Percentiles rank a stretch among this genome's conserved stretches.
Conservation (phyloP, 2,113 vertebrate genomes). For the Motacilla alba region DNA sequence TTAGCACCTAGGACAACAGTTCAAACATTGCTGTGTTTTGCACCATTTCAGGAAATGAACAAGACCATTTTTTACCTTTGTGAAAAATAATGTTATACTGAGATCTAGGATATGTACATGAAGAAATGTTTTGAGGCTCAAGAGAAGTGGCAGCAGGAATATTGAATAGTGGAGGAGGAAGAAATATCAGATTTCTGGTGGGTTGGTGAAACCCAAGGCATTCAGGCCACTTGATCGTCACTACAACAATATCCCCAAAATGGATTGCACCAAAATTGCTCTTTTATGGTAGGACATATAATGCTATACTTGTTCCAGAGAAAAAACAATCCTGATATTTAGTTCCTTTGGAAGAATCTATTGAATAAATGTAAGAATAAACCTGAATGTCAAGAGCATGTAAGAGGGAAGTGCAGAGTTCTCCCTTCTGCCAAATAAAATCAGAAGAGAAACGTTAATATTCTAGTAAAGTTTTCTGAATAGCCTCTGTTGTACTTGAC, state of each 20-base stretch:
- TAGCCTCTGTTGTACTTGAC: not conserved
- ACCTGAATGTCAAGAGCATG: not conserved
- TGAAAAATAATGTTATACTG: not conserved
- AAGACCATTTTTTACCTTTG: not conserved
- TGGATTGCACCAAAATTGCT: not conserved
- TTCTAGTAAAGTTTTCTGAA: not conserved
- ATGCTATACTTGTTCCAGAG: not conserved
- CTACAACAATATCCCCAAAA: not conserved
- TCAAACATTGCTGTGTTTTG: not conserved
- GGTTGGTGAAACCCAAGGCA: not conserved
- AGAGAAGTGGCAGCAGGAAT: not conserved
- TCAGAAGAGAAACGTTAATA: not conserved
- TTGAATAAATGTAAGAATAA: not conserved
- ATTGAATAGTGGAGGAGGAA: not conserved
- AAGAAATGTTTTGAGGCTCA: not conserved
- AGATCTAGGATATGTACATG: not conserved
- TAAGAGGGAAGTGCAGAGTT: not conserved
- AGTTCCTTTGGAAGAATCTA: not conserved
- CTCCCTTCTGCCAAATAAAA: not conserved
- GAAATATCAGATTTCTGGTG: not conserved
- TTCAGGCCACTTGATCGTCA: not conserved
- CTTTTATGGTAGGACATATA: not conserved
- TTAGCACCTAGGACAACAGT: not conserved
- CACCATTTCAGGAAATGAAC: not conserved
- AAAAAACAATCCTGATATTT: not conserved